Evolutionary conservation across 2,113 vertebrate species (phyloP).

Genomic region (Acanthisitta chloris): DNA sequence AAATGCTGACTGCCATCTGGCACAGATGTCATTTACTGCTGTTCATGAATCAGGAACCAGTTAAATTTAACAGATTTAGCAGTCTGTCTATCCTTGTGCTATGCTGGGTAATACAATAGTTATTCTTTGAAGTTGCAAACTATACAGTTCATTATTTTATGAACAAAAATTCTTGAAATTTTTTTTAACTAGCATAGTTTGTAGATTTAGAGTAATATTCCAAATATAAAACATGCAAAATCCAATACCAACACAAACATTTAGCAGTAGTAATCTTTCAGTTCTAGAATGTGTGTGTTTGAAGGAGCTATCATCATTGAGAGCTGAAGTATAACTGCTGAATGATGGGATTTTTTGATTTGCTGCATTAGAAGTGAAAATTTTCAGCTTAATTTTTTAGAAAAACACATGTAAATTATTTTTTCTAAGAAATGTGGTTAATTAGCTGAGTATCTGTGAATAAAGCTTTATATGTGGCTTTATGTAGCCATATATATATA

Average conservation of each 20-base stretch:
- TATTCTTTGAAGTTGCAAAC: neutral
- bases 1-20: conserved; percentile 60
- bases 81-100: neutral
- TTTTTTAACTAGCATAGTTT: neutral
- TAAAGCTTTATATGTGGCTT: neutral
- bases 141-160: neutral
- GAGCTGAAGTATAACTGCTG: neutral
- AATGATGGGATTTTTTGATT: neutral
- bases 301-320: neutral
- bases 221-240: neutral
- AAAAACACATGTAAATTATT: neutral
- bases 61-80: conserved; percentile 53
- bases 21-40: conserved; percentile 63
- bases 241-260: neutral
- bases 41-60: conserved; percentile 55
- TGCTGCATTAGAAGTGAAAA: neutral
- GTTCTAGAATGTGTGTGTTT: neutral
- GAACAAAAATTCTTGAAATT: neutral
- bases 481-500: neutral
- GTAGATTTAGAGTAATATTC: neutral
- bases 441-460: neutral
- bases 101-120: conserved; percentile 6
- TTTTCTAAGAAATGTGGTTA: neutral
- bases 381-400: neutral
- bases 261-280: neutral